A percentile compares a stretch with the other conserved stretches of the same genome.
These are phyloP conservation scores for Psittacara wagleri DNA, from an alignment of 2,113 vertebrate species.

Conservation along the genomic window DNA sequence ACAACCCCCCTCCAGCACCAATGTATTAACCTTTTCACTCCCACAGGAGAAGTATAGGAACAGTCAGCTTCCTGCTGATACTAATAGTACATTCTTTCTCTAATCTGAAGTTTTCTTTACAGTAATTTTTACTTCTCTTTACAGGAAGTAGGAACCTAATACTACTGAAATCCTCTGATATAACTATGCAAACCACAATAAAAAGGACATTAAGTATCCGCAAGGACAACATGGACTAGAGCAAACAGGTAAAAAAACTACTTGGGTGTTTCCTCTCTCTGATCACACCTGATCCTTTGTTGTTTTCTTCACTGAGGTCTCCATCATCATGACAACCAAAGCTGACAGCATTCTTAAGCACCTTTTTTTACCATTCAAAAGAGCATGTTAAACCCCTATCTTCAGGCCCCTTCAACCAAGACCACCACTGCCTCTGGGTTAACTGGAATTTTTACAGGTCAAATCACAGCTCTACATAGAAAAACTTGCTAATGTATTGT, in stretches of 20 bases:
- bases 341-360: background rate
- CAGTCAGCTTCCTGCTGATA: background rate
- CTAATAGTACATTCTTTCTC: background rate
- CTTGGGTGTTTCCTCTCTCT: background rate
- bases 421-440: background rate
- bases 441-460: background rate
- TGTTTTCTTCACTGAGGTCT: background rate
- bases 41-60: background rate
- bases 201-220: background rate
- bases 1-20: accelerated
- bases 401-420: background rate
- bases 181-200: background rate
- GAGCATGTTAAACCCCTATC: background rate
- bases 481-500: background rate
- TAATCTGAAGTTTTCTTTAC: background rate
- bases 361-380: background rate
- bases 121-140: background rate
- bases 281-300: background rate
- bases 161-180: background rate
- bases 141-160: background rate
- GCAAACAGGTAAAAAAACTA: background rate
- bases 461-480: background rate
- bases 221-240: background rate
- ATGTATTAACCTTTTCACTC: background rate
- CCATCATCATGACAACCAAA: background rate